A percentile compares a stretch with the other conserved stretches of the same genome.
Evolutionary conservation across 1,140 invertebrate genomes (phyloP).

Genomic region (Lerema accius): DNA sequence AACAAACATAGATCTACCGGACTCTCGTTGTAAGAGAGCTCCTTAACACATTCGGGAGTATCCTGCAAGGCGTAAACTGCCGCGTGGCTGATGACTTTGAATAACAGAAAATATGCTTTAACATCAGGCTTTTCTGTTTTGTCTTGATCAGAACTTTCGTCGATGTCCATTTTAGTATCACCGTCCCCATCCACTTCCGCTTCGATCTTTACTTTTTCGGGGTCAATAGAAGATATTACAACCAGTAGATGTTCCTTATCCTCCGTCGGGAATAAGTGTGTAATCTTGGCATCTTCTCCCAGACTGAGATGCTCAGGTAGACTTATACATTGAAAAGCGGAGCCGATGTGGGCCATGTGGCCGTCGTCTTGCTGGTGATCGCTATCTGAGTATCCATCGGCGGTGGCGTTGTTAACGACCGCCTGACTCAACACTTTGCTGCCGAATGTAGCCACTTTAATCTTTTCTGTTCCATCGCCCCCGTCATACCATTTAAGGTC

Average conservation of each 20-base stretch:
- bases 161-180: constrained; percentile 71
- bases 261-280: constrained; percentile 85
- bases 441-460: constrained; percentile 61
- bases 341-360: constrained; percentile 49
- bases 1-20: constrained; percentile 87
- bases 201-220: constrained; percentile 55
- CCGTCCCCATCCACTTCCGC: constrained; percentile 56
- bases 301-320: constrained; percentile 77
- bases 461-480: constrained; percentile 62
- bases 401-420: constrained; percentile 8
- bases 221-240: constrained; percentile 81
- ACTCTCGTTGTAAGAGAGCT: constrained; percentile 85
- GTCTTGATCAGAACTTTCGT: constrained; percentile 49
- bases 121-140: constrained; percentile 54
- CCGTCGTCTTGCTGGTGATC: constrained; percentile 66
- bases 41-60: constrained; percentile 85
- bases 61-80: constrained; percentile 78
- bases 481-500: constrained; percentile 76
- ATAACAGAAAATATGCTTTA: constrained; percentile 70
- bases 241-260: constrained; percentile 87
- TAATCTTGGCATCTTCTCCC: constrained; percentile 82
- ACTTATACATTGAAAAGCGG: constrained; percentile 81
- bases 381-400: constrained; percentile 55
- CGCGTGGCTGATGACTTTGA: constrained; percentile 69
- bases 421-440: constrained; percentile 48